Conservation (phyloP, 2,113 vertebrate species). For the Stercorarius parasiticus region DNA sequence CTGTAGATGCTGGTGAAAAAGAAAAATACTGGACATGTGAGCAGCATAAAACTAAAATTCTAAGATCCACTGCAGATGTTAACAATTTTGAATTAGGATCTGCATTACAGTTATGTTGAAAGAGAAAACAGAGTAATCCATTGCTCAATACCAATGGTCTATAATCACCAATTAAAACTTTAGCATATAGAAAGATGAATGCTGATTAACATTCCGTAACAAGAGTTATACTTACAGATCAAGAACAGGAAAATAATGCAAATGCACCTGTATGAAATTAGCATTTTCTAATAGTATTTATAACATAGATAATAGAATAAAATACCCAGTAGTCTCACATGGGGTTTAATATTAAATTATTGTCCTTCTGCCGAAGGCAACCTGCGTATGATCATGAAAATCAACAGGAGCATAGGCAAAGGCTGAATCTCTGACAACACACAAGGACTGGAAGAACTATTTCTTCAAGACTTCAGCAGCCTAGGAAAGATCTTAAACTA, state of each 20-base stretch:
- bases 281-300: background rate
- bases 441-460: background rate
- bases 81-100: background rate
- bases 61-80: too few species aligned
- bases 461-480: background rate
- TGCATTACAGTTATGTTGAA: rapidly evolving
- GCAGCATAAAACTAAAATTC: background rate
- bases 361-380: background rate
- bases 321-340: background rate
- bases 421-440: background rate
- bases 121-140: background rate
- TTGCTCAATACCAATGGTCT: rapidly evolving
- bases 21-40: background rate
- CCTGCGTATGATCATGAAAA: rapidly evolving
- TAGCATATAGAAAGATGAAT: background rate
- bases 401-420: background rate
- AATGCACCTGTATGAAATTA: background rate
- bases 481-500: too few species aligned
- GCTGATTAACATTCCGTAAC: background rate
- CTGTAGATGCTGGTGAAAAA: constrained; percentile 85
- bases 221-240: background rate
- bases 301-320: background rate
- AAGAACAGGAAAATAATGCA: background rate
- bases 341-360: background rate
- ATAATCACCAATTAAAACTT: too few species aligned